Evolutionary conservation across 2,888 invertebrate species (phyloP).

Genomic region (Loripinus fragilis): DNA sequence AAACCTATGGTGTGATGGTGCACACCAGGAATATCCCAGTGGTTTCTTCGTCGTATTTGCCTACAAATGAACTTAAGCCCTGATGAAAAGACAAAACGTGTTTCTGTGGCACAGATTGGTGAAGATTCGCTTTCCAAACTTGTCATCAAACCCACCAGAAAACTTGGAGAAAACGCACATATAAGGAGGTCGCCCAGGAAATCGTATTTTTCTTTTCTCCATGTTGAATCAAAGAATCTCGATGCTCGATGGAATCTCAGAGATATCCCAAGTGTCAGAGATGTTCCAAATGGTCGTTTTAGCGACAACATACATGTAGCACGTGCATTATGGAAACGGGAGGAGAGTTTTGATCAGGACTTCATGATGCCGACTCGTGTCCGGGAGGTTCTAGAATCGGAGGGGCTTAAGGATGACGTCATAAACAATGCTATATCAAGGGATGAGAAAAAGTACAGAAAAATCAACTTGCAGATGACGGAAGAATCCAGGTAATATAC

Average conservation of each 20-base stretch:
- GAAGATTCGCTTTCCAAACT: not conserved
- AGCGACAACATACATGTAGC: not conserved
- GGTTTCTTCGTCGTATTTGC: not conserved
- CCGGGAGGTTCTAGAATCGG: slow-evolving; percentile 63
- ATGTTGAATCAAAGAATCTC: slow-evolving; percentile 2
- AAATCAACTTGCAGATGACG: slow-evolving; percentile 37
- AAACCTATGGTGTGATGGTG: no score
- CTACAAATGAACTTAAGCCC: not conserved
- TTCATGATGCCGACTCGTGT: slow-evolving; percentile 68
- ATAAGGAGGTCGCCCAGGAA: not conserved
- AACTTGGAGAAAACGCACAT: not conserved
- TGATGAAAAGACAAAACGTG: not conserved
- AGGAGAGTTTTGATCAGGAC: slow-evolving; percentile 61
- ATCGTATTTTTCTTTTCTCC: not conserved
- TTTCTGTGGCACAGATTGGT: not conserved
- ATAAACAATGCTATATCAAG: slow-evolving; percentile 56
- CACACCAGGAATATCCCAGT: no score
- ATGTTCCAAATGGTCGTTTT: slow-evolving; percentile 27
- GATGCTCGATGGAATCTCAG: slow-evolving; percentile 12
- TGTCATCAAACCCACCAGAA: not conserved
- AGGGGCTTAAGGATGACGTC: slow-evolving; percentile 58
- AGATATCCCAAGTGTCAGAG: slow-evolving; percentile 26
- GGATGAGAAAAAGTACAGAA: slow-evolving; percentile 54
- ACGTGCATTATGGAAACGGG: slow-evolving; percentile 28
- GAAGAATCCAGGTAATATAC: slow-evolving; percentile 50